phyloP scores from a whole-genome alignment of 2,797 vertebrate genomes.

The Hephaestus fuliginosus region DNA sequence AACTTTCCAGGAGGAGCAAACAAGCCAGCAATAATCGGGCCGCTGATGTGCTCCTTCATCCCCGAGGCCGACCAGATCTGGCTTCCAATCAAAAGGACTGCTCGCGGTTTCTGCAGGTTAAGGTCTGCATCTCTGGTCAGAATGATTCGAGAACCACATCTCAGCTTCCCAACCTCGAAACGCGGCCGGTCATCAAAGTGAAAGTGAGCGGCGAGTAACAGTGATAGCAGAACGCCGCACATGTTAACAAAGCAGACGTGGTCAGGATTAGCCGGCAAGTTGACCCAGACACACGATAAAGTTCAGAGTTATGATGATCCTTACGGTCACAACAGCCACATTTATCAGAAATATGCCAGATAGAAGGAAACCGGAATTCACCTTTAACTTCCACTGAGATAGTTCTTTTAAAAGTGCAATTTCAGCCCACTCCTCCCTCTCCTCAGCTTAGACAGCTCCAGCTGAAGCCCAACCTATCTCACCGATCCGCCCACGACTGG shows the following conservation, averaged over 20 bases:
- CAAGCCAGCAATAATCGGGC: constrained; percentile 16
- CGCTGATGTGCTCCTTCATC: constrained; percentile 7
- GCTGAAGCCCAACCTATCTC: not conserved
- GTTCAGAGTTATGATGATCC: not conserved
- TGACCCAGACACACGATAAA: not conserved
- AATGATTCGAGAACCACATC: constrained; percentile 5
- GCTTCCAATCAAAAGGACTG: constrained; percentile 18
- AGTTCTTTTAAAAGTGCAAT: not conserved
- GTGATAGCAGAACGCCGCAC: no score
- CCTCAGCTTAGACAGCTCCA: not conserved
- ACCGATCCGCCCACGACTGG: not conserved
- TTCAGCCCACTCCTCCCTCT: not conserved
- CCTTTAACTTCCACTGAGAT: not conserved
- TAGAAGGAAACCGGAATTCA: not conserved
- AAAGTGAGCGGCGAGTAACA: not conserved
- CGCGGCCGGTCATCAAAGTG: not conserved
- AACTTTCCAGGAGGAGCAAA: constrained; percentile 2
- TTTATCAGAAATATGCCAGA: not conserved
- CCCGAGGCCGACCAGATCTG: constrained; percentile 26
- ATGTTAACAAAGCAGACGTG: not conserved
- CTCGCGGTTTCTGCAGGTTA: constrained; percentile 9
- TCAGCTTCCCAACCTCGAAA: not conserved
- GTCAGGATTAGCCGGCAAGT: not conserved
- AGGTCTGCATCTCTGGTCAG: not conserved
- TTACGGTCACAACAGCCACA: not conserved